These are phyloP conservation scores for Philaethria dido DNA, from an alignment of 2,888 invertebrate species.

Conservation along the genomic window DNA sequence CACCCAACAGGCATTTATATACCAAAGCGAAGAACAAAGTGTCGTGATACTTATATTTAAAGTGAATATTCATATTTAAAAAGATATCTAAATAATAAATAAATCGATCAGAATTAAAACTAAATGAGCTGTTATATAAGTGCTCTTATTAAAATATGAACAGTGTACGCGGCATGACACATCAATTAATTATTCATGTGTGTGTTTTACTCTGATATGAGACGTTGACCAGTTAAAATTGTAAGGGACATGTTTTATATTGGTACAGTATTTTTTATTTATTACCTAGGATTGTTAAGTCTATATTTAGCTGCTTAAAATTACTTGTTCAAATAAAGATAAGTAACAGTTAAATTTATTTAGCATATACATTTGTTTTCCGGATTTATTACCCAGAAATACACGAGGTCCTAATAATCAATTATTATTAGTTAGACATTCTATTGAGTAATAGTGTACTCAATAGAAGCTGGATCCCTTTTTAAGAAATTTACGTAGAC, in stretches of 20 bases:
- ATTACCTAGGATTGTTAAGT: background rate
- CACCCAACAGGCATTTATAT: background rate
- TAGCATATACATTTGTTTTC: no score
- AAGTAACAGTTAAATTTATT: no score
- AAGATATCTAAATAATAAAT: constrained; percentile 10
- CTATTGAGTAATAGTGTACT: no score
- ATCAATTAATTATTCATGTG: constrained; percentile 20
- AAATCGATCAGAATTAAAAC: background rate
- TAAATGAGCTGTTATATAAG: constrained; percentile 18
- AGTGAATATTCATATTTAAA: background rate
- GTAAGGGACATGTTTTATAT: background rate
- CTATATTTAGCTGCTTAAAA: background rate
- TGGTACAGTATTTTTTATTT: background rate
- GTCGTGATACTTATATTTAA: background rate
- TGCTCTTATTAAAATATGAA: constrained; percentile 20
- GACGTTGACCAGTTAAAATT: constrained; percentile 16
- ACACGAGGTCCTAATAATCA: no score
- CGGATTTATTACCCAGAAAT: no score
- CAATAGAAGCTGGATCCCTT: no score
- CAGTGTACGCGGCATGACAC: constrained; percentile 6
- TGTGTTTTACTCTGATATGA: constrained; percentile 4
- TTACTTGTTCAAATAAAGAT: no score
- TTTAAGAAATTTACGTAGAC: no score
- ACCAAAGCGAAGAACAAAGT: no score
- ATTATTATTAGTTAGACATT: no score